Percentiles rank a stretch among this genome's conserved stretches.
Evolutionary conservation across 92 coral and sea anemone species (phyloP).

Genomic region (Zoanthus sociatus): DNA sequence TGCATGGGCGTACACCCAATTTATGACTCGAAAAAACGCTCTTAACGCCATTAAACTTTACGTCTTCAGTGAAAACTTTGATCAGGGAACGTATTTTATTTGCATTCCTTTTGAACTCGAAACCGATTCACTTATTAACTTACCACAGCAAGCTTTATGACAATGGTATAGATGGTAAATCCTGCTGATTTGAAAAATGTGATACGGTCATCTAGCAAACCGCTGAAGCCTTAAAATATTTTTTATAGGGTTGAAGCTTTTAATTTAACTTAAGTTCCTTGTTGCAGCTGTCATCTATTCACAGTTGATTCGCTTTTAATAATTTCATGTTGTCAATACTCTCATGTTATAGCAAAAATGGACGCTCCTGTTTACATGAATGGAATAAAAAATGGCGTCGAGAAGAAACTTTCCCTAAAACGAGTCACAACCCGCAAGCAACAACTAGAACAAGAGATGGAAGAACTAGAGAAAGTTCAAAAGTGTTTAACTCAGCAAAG

Average conservation of each 20-base stretch:
- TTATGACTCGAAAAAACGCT: background rate
- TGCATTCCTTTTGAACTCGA: background rate
- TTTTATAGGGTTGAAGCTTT: background rate
- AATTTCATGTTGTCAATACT: background rate
- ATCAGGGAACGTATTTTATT: background rate
- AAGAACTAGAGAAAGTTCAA: slow-evolving; percentile 73
- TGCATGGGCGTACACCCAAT: slow-evolving; percentile 31
- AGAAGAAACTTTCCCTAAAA: slow-evolving; percentile 81
- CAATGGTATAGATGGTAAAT: background rate
- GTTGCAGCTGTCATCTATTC: background rate
- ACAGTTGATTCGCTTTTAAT: background rate
- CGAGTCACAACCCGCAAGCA: slow-evolving; percentile 69
- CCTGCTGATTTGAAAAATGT: slow-evolving; percentile 8
- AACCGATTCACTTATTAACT: background rate
- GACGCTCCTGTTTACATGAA: slow-evolving; percentile 78
- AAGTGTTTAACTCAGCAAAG: slow-evolving; percentile 73
- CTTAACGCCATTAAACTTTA: background rate
- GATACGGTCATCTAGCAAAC: background rate
- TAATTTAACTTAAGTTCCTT: too few species aligned
- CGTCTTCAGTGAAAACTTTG: background rate
- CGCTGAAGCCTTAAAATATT: slow-evolving; percentile 15
- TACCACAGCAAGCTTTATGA: slow-evolving; percentile 6
- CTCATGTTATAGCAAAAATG: slow-evolving; percentile 57
- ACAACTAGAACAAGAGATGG: slow-evolving; percentile 64
- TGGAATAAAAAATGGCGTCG: slow-evolving; percentile 60